Evolutionary conservation across 2,797 vertebrate species (phyloP).

Genomic region (Enteromius treurensis): DNA sequence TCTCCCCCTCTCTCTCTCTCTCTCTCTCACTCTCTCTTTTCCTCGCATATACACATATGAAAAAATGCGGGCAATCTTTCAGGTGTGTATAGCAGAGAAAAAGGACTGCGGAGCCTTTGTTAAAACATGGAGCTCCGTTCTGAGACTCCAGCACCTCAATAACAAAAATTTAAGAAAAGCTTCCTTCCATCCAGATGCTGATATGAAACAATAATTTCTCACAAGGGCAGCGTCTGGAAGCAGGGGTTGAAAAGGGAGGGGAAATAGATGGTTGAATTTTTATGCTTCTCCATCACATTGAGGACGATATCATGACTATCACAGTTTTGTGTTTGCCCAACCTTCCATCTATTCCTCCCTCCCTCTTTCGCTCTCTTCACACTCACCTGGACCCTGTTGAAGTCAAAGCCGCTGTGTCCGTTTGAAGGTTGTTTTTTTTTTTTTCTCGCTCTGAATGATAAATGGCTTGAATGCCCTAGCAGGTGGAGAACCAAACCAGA

Average conservation of each 20-base stretch:
- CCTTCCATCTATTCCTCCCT: slow-evolving; percentile 59
- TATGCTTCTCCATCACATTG: slow-evolving; percentile 62
- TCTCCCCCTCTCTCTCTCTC: slow-evolving; percentile 19
- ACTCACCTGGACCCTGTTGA: slow-evolving; percentile 66
- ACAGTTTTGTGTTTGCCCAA: slow-evolving; percentile 59
- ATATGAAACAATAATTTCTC: slow-evolving; percentile 78
- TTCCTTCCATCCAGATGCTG: slow-evolving; percentile 84
- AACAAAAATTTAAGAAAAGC: slow-evolving; percentile 88
- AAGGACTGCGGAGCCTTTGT: slow-evolving; percentile 88
- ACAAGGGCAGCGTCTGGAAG: slow-evolving; percentile 57
- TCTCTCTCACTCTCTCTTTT: slow-evolving; percentile 44
- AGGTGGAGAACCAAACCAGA: slow-evolving; percentile 53
- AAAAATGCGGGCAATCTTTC: slow-evolving; percentile 65
- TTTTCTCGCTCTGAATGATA: slow-evolving; percentile 51
- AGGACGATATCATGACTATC: slow-evolving; percentile 74
- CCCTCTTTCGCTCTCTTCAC: slow-evolving; percentile 58
- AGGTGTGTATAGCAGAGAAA: slow-evolving; percentile 77
- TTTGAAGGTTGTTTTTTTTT: slow-evolving; percentile 67
- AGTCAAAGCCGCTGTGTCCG: slow-evolving; percentile 72
- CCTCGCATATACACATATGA: slow-evolving; percentile 63
- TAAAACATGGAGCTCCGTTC: slow-evolving; percentile 86
- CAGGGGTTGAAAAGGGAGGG: slow-evolving; percentile 59
- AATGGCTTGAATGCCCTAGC: slow-evolving; percentile 47
- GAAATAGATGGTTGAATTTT: slow-evolving; percentile 75
- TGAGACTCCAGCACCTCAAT: slow-evolving; percentile 81